Conservation (phyloP, 2,888 invertebrate genomes). For the Sinhomidia bicolor region DNA sequence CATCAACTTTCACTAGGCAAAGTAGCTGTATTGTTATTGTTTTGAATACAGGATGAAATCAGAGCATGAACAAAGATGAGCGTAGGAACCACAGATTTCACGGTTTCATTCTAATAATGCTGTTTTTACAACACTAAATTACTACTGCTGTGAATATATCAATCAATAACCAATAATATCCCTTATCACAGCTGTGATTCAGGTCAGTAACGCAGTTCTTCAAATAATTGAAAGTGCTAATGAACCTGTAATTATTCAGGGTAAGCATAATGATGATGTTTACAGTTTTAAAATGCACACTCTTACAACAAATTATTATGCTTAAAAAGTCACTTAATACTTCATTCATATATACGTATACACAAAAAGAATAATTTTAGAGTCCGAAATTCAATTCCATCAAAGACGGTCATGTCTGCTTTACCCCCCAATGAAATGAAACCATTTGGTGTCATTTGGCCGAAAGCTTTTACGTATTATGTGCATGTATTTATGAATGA, state of each 20-base stretch:
- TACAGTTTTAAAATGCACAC: neutral
- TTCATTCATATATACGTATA: too few relatives aligned
- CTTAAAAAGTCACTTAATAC: too few relatives aligned
- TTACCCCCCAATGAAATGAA: too few relatives aligned
- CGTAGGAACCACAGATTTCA: conserved; percentile 63
- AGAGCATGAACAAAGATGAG: conserved; percentile 51
- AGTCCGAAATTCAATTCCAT: too few relatives aligned
- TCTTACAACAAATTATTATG: too few relatives aligned
- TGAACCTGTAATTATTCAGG: neutral
- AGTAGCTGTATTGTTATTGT: neutral
- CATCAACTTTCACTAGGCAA: conserved; percentile 59
- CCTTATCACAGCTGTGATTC: neutral
- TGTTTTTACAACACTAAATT: too few relatives aligned
- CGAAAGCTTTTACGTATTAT: too few relatives aligned
- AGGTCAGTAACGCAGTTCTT: conserved; percentile 51
- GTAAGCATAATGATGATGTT: neutral
- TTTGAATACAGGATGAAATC: conserved; percentile 43
- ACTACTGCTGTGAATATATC: neutral
- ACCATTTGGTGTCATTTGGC: too few relatives aligned
- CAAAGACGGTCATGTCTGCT: too few relatives aligned
- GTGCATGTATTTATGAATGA: too few relatives aligned
- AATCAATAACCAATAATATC: neutral
- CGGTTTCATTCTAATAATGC: conserved; percentile 52
- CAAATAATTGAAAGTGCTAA: conserved; percentile 42
- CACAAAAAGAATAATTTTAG: too few relatives aligned